Evolutionary conservation across 2,888 invertebrate genomes (phyloP).

Genomic region (Lamellibrachia columna): DNA sequence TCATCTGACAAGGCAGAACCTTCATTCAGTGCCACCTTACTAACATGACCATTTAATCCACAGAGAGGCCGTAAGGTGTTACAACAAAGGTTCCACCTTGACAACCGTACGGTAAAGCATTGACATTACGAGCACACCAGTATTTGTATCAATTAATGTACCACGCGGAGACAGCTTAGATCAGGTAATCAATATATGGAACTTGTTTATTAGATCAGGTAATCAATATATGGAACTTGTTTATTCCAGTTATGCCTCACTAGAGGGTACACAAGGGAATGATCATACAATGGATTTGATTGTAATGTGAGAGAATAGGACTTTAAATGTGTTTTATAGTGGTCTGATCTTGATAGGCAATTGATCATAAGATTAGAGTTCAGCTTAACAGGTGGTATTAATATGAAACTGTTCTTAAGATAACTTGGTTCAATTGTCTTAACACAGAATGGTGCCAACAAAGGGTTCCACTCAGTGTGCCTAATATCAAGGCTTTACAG

Average conservation of each 20-base stretch:
- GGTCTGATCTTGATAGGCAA: background rate
- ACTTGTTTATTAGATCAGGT: background rate
- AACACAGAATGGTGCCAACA: background rate
- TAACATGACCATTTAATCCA: too few relatives aligned
- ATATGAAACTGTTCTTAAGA: background rate
- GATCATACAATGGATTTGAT: background rate
- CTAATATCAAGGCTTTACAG: background rate
- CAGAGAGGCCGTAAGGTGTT: background rate
- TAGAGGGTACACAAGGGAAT: background rate
- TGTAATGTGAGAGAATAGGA: background rate
- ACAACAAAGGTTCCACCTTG: too few relatives aligned
- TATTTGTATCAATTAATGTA: background rate
- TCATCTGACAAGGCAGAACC: background rate
- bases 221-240: background rate
- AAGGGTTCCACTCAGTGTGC: background rate
- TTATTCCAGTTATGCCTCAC: background rate
- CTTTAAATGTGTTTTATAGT: too few relatives aligned
- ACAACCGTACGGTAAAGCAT: background rate
- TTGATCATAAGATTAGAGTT: background rate
- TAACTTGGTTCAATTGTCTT: background rate
- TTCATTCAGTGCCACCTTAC: too few relatives aligned
- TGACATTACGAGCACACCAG: background rate
- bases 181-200: background rate
- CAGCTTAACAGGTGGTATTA: background rate
- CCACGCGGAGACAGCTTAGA: background rate